Conservation (phyloP, 2,888 invertebrate genomes). For the Ochropacha duplaris region DNA sequence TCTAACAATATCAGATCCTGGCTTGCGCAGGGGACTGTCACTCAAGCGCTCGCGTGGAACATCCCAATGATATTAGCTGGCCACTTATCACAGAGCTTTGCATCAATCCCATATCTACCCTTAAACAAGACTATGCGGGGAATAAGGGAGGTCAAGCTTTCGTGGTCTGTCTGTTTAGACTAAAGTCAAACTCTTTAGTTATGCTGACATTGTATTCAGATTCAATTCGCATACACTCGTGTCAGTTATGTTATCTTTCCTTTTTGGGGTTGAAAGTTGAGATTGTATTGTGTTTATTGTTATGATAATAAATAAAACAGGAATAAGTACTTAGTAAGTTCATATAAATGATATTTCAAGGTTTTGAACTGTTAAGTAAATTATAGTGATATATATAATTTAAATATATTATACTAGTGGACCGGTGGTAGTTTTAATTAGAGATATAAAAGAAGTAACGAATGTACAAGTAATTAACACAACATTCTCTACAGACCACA, state of each 20-base stretch:
- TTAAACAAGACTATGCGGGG: constrained; percentile 23
- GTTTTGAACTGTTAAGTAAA: too few species aligned
- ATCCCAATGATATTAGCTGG: constrained; percentile 64
- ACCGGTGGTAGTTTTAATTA: too few species aligned
- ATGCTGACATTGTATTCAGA: constrained; percentile 69
- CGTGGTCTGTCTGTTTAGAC: constrained; percentile 48
- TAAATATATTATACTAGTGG: too few species aligned
- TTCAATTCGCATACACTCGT: constrained; percentile 57
- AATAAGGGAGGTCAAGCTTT: constrained; percentile 33
- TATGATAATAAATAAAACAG: not conserved
- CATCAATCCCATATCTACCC: constrained; percentile 29
- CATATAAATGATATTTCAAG: too few species aligned
- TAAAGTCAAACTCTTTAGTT: constrained; percentile 67
- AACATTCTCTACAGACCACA: too few species aligned
- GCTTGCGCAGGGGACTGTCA: constrained; percentile 74
- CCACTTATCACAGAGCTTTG: constrained; percentile 55
- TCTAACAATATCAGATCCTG: constrained; percentile 61
- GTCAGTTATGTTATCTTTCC: constrained; percentile 50
- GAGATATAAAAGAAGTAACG: too few species aligned
- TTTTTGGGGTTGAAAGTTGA: constrained; percentile 33
- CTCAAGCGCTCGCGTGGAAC: constrained; percentile 70
- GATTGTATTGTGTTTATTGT: not conserved
- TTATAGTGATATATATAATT: too few species aligned
- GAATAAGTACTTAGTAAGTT: too few species aligned
- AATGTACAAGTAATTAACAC: too few species aligned